phyloP scores from a whole-genome alignment of 2,888 invertebrate species.

The Drosophila melanosoma region DNA sequence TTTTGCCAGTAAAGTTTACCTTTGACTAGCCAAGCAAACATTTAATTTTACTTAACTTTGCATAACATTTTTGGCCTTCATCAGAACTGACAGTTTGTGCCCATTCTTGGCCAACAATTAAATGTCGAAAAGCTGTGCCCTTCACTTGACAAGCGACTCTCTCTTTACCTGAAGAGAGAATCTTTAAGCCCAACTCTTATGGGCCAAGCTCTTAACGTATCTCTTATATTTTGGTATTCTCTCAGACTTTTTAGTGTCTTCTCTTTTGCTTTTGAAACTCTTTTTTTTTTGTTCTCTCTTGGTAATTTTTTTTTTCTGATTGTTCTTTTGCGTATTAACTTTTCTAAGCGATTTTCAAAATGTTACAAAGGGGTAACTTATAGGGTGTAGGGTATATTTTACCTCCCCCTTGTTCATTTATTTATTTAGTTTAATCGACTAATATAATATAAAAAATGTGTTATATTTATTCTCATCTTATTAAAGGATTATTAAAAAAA shows the following conservation, averaged over 20 bases:
- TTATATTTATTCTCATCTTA: not conserved
- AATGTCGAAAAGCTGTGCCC: conserved; percentile 17
- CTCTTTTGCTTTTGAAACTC: not conserved
- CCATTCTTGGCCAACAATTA: conserved; percentile 24
- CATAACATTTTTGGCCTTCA: conserved; percentile 9
- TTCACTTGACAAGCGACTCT: conserved; percentile 23
- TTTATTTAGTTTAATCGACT: not conserved
- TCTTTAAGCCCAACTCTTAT: conserved; percentile 3
- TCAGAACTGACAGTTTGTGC: conserved; percentile 2
- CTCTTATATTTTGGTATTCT: not conserved
- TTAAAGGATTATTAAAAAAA: too few species aligned
- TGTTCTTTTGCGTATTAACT: not conserved
- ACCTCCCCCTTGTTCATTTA: not conserved
- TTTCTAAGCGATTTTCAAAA: not conserved
- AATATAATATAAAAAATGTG: not conserved
- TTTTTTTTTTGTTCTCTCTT: not conserved
- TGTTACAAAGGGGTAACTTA: not conserved
- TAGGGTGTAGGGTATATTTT: too few species aligned
- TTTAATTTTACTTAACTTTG: not conserved
- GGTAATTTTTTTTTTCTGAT: not conserved
- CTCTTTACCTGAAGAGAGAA: conserved; percentile 9
- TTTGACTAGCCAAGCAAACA: not conserved
- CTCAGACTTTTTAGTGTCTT: not conserved
- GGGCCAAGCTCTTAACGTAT: not conserved
- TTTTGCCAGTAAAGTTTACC: not conserved